phyloP scores from a whole-genome alignment of 2,888 invertebrate species.

The Tupiocoris notatus region DNA sequence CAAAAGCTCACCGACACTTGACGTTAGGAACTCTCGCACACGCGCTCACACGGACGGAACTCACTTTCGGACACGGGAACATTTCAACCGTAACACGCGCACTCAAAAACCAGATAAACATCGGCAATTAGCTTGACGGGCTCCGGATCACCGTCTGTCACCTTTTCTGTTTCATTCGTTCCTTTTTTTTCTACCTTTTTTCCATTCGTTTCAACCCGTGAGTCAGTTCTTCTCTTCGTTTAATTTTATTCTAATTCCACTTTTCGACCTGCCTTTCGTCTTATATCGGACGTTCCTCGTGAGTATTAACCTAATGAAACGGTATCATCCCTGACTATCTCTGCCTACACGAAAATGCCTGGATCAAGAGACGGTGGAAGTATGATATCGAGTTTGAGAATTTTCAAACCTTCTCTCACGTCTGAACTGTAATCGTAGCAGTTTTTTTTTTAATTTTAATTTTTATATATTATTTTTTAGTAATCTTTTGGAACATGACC shows the following conservation, averaged over 20 bases:
- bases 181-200: slow-evolving; percentile 15
- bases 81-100: slow-evolving; percentile 31
- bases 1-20: slow-evolving; percentile 35
- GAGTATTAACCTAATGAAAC: slow-evolving; percentile 23
- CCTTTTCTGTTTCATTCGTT: slow-evolving; percentile 33
- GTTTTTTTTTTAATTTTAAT: no score
- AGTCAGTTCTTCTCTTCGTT: not conserved
- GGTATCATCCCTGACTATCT: no score
- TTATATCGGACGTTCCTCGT: slow-evolving; percentile 8
- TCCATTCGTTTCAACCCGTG: not conserved
- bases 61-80: not conserved
- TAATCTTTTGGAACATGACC: no score
- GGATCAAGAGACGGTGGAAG: no score
- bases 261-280: slow-evolving; percentile 8
- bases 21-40: slow-evolving; percentile 10
- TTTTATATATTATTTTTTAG: no score
- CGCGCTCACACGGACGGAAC: not conserved
- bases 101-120: slow-evolving; percentile 26
- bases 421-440: no score
- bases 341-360: no score
- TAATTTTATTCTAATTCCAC: not conserved
- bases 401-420: no score
- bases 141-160: slow-evolving; percentile 39
- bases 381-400: no score
- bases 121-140: slow-evolving; percentile 39